Conservation (phyloP, 2,113 vertebrate genomes). For the Ptilonorhynchus violaceus region DNA sequence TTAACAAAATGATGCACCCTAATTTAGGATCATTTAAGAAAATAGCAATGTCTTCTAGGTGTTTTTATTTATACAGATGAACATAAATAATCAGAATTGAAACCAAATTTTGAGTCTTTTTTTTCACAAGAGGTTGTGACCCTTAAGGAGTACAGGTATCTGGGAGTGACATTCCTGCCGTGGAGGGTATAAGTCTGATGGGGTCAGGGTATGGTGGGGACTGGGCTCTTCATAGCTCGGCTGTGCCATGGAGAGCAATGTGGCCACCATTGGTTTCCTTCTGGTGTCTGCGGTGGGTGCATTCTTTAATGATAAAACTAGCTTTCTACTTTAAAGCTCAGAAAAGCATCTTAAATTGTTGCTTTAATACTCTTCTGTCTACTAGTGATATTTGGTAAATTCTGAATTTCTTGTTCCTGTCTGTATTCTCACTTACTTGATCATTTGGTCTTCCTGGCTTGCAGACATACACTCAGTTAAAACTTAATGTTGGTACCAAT, state of each 20-base stretch:
- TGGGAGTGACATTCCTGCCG: background rate
- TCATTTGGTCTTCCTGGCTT: background rate
- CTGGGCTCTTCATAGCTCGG: fast-evolving
- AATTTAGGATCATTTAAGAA: background rate
- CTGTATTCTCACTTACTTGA: background rate
- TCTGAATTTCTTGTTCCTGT: background rate
- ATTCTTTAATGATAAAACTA: background rate
- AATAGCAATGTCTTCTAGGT: background rate
- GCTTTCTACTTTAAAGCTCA: background rate
- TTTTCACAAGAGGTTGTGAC: background rate
- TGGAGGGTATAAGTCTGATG: background rate
- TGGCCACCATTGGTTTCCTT: fast-evolving
- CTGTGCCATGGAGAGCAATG: background rate
- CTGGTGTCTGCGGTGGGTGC: background rate
- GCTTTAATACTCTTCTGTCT: background rate
- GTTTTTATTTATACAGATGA: background rate
- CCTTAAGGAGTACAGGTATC: background rate
- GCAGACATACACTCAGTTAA: background rate
- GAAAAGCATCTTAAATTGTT: background rate
- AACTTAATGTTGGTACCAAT: background rate
- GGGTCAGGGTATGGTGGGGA: background rate
- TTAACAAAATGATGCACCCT: background rate
- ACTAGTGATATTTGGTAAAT: background rate
- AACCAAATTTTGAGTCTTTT: background rate
- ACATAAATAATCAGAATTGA: background rate